These are phyloP conservation scores for Protobothrops flavoviridis DNA, from an alignment of 2,113 vertebrate genomes.

Conservation along the genomic window DNA sequence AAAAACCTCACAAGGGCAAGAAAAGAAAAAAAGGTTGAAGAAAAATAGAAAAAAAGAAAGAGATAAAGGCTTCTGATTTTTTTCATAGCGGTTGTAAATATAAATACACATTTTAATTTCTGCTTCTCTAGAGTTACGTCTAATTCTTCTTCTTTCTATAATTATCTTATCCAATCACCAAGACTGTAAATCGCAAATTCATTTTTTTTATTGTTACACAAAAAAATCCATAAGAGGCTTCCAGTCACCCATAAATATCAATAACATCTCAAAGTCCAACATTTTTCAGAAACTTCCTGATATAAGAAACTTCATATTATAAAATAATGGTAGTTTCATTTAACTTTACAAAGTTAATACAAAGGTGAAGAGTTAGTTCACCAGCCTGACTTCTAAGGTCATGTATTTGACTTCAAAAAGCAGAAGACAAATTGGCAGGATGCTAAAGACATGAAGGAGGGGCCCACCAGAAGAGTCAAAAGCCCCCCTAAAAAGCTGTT, in stretches of 20 bases:
- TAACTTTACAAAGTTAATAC: background rate
- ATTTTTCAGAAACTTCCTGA: background rate
- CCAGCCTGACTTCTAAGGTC: background rate
- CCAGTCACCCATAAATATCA: background rate
- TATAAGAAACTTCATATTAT: background rate
- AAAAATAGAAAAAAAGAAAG: background rate
- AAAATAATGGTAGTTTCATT: background rate
- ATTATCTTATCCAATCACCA: background rate
- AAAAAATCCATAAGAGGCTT: background rate
- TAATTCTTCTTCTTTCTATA: background rate
- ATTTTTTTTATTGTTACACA: background rate
- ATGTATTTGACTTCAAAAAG: background rate
- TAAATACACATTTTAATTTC: background rate
- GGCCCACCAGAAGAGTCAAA: background rate
- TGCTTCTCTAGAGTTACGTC: background rate
- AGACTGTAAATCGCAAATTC: background rate
- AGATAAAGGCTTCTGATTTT: background rate
- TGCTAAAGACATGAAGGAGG: background rate
- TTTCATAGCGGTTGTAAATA: background rate
- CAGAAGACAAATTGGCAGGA: background rate
- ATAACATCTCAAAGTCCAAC: background rate
- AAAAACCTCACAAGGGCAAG: background rate
- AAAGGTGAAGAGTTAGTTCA: background rate
- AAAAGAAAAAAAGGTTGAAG: background rate
- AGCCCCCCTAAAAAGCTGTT: background rate